phyloP scores from a whole-genome alignment of 2,888 invertebrate species.

The Anaspis maculata region DNA sequence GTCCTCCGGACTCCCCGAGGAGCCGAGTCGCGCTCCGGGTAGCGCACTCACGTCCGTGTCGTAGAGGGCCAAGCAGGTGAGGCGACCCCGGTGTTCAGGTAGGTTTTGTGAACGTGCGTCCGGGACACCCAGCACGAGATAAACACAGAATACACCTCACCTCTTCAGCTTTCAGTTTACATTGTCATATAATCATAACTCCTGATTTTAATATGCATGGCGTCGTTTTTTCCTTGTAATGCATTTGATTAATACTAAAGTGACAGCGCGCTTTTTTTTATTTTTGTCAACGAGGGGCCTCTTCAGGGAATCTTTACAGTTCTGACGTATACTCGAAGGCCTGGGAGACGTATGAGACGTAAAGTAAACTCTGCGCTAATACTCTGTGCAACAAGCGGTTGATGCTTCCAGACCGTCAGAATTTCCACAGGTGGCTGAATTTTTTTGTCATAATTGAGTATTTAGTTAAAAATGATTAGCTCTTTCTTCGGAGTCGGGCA shows the following conservation, averaged over 20 bases:
- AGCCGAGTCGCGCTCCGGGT: slow-evolving; percentile 29
- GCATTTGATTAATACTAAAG: slow-evolving; percentile 35
- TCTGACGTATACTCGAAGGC: too few relatives aligned
- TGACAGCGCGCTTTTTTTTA: slow-evolving; percentile 27
- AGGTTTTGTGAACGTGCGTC: slow-evolving; percentile 25
- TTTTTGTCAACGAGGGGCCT: slow-evolving; percentile 14
- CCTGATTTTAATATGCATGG: slow-evolving; percentile 39
- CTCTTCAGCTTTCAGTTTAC: slow-evolving; percentile 35
- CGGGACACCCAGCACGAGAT: slow-evolving; percentile 34
- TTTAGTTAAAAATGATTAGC: too few relatives aligned
- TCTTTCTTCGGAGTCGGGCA: too few relatives aligned
- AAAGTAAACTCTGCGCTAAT: too few relatives aligned
- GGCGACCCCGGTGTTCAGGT: too few relatives aligned
- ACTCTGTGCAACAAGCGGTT: too few relatives aligned
- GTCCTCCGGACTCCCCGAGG: slow-evolving; percentile 39
- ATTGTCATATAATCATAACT: slow-evolving; percentile 42
- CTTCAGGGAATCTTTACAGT: too few relatives aligned
- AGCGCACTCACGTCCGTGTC: slow-evolving; percentile 30
- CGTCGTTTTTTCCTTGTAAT: slow-evolving; percentile 24
- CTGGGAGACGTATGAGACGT: too few relatives aligned
- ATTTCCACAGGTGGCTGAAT: too few relatives aligned
- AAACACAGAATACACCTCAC: slow-evolving; percentile 37
- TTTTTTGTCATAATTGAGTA: too few relatives aligned
- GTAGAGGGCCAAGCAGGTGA: too few relatives aligned
- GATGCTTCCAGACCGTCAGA: too few relatives aligned